Percentiles rank a stretch among this genome's conserved stretches.
phyloP scores from a whole-genome alignment of 1,140 invertebrate species.

The Drosophila jambulina region DNA sequence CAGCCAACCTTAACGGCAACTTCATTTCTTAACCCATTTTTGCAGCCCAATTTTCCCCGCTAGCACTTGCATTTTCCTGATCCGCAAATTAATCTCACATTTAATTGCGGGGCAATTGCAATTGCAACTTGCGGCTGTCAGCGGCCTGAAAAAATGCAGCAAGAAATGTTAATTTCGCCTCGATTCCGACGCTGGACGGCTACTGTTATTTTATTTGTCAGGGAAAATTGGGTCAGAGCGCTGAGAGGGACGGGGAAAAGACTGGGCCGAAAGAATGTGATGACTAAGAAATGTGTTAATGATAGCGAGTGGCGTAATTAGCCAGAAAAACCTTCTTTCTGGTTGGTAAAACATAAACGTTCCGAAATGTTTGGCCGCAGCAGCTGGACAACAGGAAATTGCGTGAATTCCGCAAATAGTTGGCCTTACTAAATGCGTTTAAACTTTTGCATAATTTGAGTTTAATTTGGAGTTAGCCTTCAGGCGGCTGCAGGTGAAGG shows the following conservation, averaged over 20 bases:
- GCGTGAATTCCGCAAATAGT: conserved; percentile 47
- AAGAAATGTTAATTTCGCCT: conserved; percentile 49
- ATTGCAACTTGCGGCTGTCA: conserved; percentile 47
- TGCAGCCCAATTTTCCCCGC: conserved; percentile 22
- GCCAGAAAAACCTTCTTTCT: conserved; percentile 42
- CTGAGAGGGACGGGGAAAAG: conserved; percentile 6
- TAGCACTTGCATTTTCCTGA: conserved; percentile 48
- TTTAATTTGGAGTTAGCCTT: conserved; percentile 28
- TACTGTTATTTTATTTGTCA: conserved; percentile 53
- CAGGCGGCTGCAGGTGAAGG: conserved; percentile 7
- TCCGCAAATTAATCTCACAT: conserved; percentile 61
- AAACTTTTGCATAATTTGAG: conserved; percentile 29
- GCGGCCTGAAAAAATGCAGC: conserved; percentile 18
- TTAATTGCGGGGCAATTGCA: conserved; percentile 65
- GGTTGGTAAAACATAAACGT: conserved; percentile 45
- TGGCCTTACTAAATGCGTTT: conserved; percentile 12
- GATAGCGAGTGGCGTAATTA: conserved; percentile 70
- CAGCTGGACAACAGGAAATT: conserved; percentile 58
- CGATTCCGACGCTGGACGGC: conserved; percentile 30
- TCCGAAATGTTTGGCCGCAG: conserved; percentile 29
- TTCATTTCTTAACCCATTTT: conserved; percentile 42
- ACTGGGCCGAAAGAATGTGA: conserved; percentile 53
- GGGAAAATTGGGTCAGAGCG: conserved; percentile 59
- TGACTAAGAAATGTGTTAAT: conserved; percentile 77
- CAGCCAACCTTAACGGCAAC: conserved; percentile 13